These are phyloP conservation scores for Hemicordylus capensis DNA, from an alignment of 2,113 vertebrate species.

Conservation along the genomic window DNA sequence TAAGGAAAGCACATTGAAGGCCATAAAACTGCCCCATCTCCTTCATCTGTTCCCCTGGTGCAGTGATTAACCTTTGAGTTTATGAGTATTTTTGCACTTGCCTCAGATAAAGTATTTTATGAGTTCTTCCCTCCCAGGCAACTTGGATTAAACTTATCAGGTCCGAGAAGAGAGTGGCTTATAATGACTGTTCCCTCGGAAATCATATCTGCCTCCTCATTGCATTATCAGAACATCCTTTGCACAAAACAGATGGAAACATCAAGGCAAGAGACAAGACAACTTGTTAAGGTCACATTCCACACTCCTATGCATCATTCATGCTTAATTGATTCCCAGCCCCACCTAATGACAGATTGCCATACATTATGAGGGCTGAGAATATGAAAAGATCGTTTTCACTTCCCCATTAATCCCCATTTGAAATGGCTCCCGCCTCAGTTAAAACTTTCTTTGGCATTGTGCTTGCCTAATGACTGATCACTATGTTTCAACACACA, in stretches of 20 bases:
- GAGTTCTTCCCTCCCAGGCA: slow-evolving; percentile 80
- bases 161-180: slow-evolving; percentile 67
- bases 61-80: slow-evolving; percentile 85
- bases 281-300: slow-evolving; percentile 78
- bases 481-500: slow-evolving; percentile 59
- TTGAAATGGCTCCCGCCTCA: slow-evolving; percentile 70
- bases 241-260: slow-evolving; percentile 73
- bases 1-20: slow-evolving; percentile 70
- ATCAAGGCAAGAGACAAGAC: slow-evolving; percentile 68
- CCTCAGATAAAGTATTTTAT: slow-evolving; percentile 82
- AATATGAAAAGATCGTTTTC: slow-evolving; percentile 74
- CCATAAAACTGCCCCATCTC: slow-evolving; percentile 77
- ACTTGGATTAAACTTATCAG: slow-evolving; percentile 79
- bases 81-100: slow-evolving; percentile 81
- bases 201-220: slow-evolving; percentile 65
- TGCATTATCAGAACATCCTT: slow-evolving; percentile 62
- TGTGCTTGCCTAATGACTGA: slow-evolving; percentile 66
- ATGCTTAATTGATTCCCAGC: slow-evolving; percentile 72
- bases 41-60: slow-evolving; percentile 77
- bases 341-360: slow-evolving; percentile 68
- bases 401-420: slow-evolving; percentile 72
- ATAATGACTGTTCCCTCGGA: slow-evolving; percentile 69
- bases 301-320: slow-evolving; percentile 69
- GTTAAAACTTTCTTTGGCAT: slow-evolving; percentile 69
- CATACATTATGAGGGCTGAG: slow-evolving; percentile 60